Evolutionary conservation across 1,140 invertebrate species (phyloP).

Genomic region (Drosophila nebulosa): DNA sequence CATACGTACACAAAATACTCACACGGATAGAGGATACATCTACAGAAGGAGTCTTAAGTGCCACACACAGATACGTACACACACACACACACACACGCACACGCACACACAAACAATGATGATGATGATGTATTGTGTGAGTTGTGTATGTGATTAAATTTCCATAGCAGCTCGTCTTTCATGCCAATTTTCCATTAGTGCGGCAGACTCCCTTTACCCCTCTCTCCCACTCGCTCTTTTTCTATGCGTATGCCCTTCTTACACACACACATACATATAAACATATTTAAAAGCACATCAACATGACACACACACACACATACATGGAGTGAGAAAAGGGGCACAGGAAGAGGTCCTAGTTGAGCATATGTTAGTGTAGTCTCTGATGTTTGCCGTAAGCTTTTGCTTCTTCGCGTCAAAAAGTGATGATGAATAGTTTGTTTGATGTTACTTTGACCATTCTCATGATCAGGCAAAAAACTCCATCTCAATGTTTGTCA

Average conservation of each 20-base stretch:
- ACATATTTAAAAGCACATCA: slow-evolving; percentile 69
- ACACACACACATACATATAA: slow-evolving; percentile 14
- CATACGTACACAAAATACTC: slow-evolving; percentile 7
- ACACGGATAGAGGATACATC: slow-evolving; percentile 39
- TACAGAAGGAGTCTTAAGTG: slow-evolving; percentile 65
- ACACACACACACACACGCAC: slow-evolving; percentile 12
- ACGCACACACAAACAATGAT: no score
- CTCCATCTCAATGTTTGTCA: background rate
- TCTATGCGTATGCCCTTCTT: slow-evolving; percentile 21
- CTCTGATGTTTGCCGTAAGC: slow-evolving; percentile 64
- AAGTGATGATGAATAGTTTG: slow-evolving; percentile 77
- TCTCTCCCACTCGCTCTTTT: slow-evolving; percentile 19
- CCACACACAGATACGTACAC: slow-evolving; percentile 15
- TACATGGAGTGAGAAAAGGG: background rate
- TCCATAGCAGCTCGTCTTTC: slow-evolving; percentile 77
- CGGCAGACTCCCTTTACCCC: background rate
- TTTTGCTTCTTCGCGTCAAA: slow-evolving; percentile 56
- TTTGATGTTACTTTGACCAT: slow-evolving; percentile 78
- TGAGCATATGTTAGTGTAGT: slow-evolving; percentile 38
- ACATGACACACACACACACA: slow-evolving; percentile 8
- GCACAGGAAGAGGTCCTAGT: background rate
- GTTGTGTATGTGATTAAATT: slow-evolving; percentile 78
- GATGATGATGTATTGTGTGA: slow-evolving; percentile 78
- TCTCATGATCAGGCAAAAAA: slow-evolving; percentile 72
- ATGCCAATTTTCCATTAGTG: slow-evolving; percentile 79